A percentile compares a stretch with the other conserved stretches of the same genome.
Evolutionary conservation across 2,888 invertebrate species (phyloP).

Genomic region (Muschampia plurimacula): DNA sequence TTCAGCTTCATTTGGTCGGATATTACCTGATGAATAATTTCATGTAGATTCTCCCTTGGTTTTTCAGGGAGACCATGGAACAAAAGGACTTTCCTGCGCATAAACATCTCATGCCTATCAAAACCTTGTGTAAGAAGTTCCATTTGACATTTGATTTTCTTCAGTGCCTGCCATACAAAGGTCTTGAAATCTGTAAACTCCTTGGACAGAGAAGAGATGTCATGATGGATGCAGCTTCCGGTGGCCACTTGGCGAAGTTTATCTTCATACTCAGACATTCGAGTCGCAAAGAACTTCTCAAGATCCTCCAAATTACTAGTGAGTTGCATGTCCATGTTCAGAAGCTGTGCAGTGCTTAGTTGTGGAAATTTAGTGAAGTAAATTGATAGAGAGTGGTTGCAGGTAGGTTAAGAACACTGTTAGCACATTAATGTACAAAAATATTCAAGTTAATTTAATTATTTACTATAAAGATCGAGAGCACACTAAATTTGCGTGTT

Average conservation of each 20-base stretch:
- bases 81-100: constrained; percentile 4
- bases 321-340: constrained; percentile 13
- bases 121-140: neutral
- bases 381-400: constrained; percentile 5
- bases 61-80: constrained; percentile 13
- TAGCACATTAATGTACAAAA: too few species aligned
- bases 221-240: neutral
- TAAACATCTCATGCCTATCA: constrained; percentile 2
- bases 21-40: neutral
- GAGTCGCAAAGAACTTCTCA: neutral
- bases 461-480: neutral
- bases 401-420: neutral
- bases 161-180: neutral
- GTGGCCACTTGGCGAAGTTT: neutral
- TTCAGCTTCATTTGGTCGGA: neutral
- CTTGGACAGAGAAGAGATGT: constrained; percentile 4
- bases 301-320: constrained; percentile 7
- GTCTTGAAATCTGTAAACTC: constrained; percentile 13
- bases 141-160: neutral
- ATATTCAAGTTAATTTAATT: too few species aligned
- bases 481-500: constrained; percentile 5
- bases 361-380: neutral
- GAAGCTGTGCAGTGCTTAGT: too few species aligned
- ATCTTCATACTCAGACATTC: constrained; percentile 3
- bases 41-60: neutral